Conservation (phyloP, 2,888 invertebrate genomes). For the Tortricodes alternella region DNA sequence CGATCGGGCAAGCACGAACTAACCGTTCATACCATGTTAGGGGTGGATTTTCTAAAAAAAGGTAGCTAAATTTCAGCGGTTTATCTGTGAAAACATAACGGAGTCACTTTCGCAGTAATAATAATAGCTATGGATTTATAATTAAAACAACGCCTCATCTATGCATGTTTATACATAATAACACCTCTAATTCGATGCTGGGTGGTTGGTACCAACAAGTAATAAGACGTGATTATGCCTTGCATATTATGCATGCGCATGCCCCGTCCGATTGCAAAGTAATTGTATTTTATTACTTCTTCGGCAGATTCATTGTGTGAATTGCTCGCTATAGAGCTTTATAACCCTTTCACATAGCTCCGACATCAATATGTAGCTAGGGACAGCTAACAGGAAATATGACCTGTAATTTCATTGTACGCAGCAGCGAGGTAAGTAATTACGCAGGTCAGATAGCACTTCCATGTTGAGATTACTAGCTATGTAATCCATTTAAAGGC, state of each 20-base stretch:
- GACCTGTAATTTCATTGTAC: conserved; percentile 58
- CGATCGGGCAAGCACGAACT: too few species aligned
- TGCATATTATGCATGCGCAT: conserved; percentile 3
- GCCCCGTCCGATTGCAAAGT: conserved; percentile 21
- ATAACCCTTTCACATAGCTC: conserved; percentile 37
- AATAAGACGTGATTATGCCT: not conserved
- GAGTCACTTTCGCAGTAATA: too few species aligned
- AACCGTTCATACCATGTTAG: too few species aligned
- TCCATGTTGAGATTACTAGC: conserved; percentile 41
- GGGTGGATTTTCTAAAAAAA: too few species aligned
- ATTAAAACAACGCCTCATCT: too few species aligned
- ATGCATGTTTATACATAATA: too few species aligned
- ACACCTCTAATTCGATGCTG: too few species aligned
- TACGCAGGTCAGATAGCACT: conserved; percentile 43
- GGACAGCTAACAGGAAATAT: conserved; percentile 52
- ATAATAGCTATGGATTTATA: too few species aligned
- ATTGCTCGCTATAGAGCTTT: conserved; percentile 30
- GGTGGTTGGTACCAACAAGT: not conserved
- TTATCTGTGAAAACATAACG: too few species aligned
- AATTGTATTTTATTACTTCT: conserved; percentile 29
- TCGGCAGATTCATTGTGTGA: conserved; percentile 37
- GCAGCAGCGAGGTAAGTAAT: conserved; percentile 52
- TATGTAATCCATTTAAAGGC: conserved; percentile 44
- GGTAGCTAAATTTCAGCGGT: too few species aligned
- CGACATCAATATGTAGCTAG: conserved; percentile 31